Base-by-base conservation (phyloP, 2,113 vertebrate species). In the Leucopsar rothschildi region DNA sequence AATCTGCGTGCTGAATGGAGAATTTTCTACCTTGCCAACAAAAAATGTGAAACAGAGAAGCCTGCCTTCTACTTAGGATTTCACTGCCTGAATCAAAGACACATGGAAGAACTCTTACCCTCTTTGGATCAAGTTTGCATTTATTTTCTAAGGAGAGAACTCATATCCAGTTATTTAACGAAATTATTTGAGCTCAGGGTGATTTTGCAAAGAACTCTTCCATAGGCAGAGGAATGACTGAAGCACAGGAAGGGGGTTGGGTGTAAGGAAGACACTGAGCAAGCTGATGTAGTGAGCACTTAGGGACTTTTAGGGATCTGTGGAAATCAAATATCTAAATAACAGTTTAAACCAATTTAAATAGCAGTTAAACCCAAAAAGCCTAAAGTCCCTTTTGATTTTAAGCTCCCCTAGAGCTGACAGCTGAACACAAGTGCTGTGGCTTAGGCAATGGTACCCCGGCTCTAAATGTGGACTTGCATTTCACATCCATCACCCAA, bases 11-110 rank as follows among this genome's bases (percentile, higher is more conserved):
- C 45, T 65, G 55, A 91, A 61, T 33, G 45, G 63, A 82, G 79
- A 69, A 88, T 92, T 90, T 86, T 76, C 82, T 85, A 40, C 90
- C 90, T 86, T 82, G 66, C 70, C 88, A 93, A 92, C 37, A 87
- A 85, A 84, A 95, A 93, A 57, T 17, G 37, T 50, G 79, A 91
- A 92, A 71, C 56, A 52, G 86, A 71, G 61, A 82, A 59, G 55
- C 37, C 29, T 85, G 57, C 18, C 33, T 76, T 91, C 75, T 79
- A 33, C 61, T 87, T 49, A 11, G 22, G 40, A 65, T 88, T 91
- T 94, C 70, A 53, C 63, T 91, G 50, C 50, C 31, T 87, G 75
- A 82, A 85, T 95, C 42, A 82, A 84, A 94, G 82, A 61, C 79
- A 76, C 40, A 11, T 57, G 66, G 63, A 90, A 88, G 61, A 88